phyloP scores from a whole-genome alignment of 1,140 invertebrate genomes.

The Cepaea nemoralis region DNA sequence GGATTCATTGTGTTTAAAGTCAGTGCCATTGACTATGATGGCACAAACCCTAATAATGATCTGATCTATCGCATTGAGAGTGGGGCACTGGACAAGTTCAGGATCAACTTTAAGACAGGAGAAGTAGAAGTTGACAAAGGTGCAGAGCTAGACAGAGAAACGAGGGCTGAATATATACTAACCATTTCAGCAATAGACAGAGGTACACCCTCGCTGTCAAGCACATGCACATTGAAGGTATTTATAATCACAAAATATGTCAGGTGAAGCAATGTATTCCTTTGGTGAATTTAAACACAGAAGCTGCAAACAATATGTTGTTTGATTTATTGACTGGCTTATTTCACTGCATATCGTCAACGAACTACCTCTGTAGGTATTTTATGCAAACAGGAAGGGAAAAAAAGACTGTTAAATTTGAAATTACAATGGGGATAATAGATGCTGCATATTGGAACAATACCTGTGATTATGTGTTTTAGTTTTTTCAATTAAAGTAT shows the following conservation, averaged over 20 bases:
- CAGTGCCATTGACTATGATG: constrained; percentile 54
- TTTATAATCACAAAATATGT: not conserved
- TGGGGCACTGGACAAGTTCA: constrained; percentile 60
- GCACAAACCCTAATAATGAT: constrained; percentile 58
- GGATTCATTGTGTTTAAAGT: constrained; percentile 49
- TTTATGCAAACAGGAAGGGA: no score
- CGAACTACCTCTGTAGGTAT: no score
- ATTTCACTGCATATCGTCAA: no score
- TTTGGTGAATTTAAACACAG: no score
- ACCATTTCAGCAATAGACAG: constrained; percentile 57
- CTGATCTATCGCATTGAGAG: constrained; percentile 61
- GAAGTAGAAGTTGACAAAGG: constrained; percentile 54
- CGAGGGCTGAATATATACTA: constrained; percentile 48
- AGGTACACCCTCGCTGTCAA: constrained; percentile 51
- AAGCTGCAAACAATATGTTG: no score
- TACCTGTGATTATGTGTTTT: no score
- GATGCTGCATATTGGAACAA: no score
- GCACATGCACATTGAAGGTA: constrained; percentile 48
- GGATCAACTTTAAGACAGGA: constrained; percentile 58
- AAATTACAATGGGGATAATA: no score
- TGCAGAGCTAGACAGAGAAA: constrained; percentile 56
- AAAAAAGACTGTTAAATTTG: no score
- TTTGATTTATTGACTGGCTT: no score
- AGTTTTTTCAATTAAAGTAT: no score
- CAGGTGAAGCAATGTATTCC: no score